Conservation (phyloP, 2,888 invertebrate genomes). For the Athalia cordata region DNA sequence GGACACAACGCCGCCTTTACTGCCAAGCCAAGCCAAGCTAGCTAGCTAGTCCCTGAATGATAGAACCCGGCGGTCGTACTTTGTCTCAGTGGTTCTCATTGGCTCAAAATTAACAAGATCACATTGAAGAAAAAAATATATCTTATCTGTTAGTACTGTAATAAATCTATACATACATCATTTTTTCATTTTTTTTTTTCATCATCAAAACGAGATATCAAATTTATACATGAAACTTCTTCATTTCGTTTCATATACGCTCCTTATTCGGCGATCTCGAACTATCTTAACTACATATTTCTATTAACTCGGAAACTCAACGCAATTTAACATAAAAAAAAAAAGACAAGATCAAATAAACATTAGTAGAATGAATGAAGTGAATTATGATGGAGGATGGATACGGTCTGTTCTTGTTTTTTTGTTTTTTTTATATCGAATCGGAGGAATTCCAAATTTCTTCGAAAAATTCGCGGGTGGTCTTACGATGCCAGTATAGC, state of each 20-base stretch:
- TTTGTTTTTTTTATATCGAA: not conserved
- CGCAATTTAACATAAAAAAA: not conserved
- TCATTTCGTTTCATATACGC: no score
- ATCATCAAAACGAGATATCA: not conserved
- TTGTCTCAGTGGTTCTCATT: conserved; percentile 41
- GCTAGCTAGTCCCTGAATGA: conserved; percentile 26
- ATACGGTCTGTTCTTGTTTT: no score
- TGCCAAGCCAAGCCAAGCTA: not conserved
- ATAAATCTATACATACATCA: no score
- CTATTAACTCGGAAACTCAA: no score
- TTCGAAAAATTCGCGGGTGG: not conserved
- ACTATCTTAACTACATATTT: no score
- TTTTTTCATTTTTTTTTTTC: no score
- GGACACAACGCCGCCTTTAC: not conserved
- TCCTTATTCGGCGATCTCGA: no score
- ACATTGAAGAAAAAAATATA: no score
- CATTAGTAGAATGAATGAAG: not conserved
- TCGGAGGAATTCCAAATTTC: not conserved
- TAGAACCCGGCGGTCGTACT: conserved; percentile 38
- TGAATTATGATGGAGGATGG: not conserved
- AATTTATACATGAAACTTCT: no score
- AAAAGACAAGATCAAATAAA: not conserved
- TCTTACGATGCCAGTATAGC: no score
- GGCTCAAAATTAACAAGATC: no score
- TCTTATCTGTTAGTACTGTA: no score